Percentiles rank a stretch among this genome's conserved stretches.
Conservation (phyloP, 2,113 vertebrate species). For the Proteles cristata region DNA sequence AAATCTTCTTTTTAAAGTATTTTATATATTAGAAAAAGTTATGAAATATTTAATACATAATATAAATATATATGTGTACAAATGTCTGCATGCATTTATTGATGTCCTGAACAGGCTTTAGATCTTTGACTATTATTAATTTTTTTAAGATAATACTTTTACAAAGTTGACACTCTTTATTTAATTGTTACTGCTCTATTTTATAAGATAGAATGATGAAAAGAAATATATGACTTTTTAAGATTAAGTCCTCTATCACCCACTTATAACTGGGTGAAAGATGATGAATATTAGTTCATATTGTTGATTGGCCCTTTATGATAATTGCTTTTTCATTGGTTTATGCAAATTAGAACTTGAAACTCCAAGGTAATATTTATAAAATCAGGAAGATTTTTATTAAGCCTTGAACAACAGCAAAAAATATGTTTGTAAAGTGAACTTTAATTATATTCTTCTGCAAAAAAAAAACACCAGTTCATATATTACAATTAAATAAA, state of each 20-base stretch:
- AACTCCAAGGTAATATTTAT: slow-evolving; percentile 67
- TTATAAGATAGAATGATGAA: slow-evolving; percentile 20
- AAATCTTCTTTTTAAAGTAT: not conserved
- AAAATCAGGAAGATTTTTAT: slow-evolving; percentile 63
- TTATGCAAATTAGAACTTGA: slow-evolving; percentile 62
- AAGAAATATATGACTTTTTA: slow-evolving; percentile 45
- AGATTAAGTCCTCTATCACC: slow-evolving; percentile 27
- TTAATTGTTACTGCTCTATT: not conserved
- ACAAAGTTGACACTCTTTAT: not conserved
- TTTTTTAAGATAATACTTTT: not conserved
- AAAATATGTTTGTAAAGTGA: slow-evolving; percentile 46
- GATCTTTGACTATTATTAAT: not conserved
- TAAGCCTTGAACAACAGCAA: slow-evolving; percentile 45
- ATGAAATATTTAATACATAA: slow-evolving; percentile 18
- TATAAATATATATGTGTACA: not conserved
- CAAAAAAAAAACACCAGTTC: not conserved
- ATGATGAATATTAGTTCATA: slow-evolving; percentile 55
- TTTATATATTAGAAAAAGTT: slow-evolving; percentile 12
- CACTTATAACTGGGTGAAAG: slow-evolving; percentile 4
- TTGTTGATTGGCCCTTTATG: slow-evolving; percentile 46
- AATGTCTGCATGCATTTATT: not conserved
- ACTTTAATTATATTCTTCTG: slow-evolving; percentile 70
- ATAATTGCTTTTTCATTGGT: slow-evolving; percentile 75
- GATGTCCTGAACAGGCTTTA: not conserved
- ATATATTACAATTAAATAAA: slow-evolving; percentile 70